phyloP scores from a whole-genome alignment of 2,113 vertebrate genomes.

The Macrotus californicus region DNA sequence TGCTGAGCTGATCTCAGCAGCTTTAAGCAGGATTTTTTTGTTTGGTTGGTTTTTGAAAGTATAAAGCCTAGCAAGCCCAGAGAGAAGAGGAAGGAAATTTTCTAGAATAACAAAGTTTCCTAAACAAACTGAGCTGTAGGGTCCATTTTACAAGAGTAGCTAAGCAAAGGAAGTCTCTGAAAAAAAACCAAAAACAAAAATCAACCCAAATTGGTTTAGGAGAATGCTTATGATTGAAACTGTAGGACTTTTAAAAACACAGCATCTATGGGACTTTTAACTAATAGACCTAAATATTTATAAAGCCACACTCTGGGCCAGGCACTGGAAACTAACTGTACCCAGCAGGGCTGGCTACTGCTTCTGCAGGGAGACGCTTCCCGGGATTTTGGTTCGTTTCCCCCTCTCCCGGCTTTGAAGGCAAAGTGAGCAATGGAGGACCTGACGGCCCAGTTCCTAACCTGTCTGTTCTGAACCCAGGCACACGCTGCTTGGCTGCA shows the following conservation, averaged over 20 bases:
- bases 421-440: background rate
- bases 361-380: background rate
- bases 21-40: accelerated
- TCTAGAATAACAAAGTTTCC: background rate
- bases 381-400: background rate
- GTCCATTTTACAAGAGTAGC: background rate
- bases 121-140: background rate
- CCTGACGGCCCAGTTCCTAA: background rate
- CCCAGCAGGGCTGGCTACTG: background rate
- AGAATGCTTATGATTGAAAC: background rate
- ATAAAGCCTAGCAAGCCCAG: background rate
- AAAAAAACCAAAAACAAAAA: background rate
- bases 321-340: background rate
- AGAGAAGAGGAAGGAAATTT: conserved; percentile 25
- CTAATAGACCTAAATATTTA: background rate
- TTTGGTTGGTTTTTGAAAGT: background rate
- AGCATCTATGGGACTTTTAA: background rate
- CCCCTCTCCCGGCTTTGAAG: background rate
- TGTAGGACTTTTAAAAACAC: background rate
- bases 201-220: background rate
- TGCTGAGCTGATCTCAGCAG: background rate
- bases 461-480: background rate
- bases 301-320: background rate
- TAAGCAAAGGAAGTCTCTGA: background rate
- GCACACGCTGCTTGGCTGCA: background rate